These are phyloP conservation scores for Empidonax traillii DNA, from an alignment of 2,113 vertebrate genomes.

Conservation along the genomic window DNA sequence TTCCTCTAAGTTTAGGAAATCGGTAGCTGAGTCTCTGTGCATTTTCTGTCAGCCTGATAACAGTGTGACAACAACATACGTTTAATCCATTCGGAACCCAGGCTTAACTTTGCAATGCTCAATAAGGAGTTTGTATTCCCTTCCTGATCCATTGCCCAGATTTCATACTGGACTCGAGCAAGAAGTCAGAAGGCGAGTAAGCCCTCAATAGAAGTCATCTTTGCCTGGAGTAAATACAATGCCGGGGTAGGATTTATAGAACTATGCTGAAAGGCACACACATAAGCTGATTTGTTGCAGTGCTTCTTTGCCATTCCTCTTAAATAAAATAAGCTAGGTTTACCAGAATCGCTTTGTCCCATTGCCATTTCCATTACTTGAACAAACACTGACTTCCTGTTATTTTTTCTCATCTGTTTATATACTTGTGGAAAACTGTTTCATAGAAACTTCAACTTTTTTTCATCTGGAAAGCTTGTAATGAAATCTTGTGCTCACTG, in stretches of 20 bases:
- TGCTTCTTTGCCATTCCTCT: not conserved
- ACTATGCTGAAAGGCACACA: not conserved
- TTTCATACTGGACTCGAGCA: slow-evolving; percentile 4
- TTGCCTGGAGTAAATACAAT: slow-evolving; percentile 29
- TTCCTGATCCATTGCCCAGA: not conserved
- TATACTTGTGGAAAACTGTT: not conserved
- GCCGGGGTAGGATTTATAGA: not conserved
- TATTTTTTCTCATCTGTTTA: not conserved
- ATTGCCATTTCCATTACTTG: not conserved
- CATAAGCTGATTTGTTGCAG: slow-evolving; percentile 16
- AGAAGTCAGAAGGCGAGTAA: slow-evolving; percentile 23
- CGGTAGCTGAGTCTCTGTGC: slow-evolving; percentile 49
- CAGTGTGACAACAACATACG: slow-evolving; percentile 60
- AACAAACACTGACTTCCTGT: not conserved
- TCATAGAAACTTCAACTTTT: not conserved
- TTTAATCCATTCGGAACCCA: slow-evolving; percentile 63
- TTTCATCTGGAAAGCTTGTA: not conserved
- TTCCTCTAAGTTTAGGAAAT: slow-evolving; percentile 70
- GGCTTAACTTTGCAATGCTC: slow-evolving; percentile 55
- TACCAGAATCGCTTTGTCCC: not conserved
- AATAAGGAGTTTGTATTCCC: slow-evolving; percentile 26
- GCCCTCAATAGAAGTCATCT: slow-evolving; percentile 7
- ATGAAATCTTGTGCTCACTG: slow-evolving; percentile 38
- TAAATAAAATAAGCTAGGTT: not conserved
- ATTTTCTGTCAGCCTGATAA: slow-evolving; percentile 69